Evolutionary conservation across 1,140 invertebrate genomes (phyloP).

Genomic region (Lordiphosa collinella): DNA sequence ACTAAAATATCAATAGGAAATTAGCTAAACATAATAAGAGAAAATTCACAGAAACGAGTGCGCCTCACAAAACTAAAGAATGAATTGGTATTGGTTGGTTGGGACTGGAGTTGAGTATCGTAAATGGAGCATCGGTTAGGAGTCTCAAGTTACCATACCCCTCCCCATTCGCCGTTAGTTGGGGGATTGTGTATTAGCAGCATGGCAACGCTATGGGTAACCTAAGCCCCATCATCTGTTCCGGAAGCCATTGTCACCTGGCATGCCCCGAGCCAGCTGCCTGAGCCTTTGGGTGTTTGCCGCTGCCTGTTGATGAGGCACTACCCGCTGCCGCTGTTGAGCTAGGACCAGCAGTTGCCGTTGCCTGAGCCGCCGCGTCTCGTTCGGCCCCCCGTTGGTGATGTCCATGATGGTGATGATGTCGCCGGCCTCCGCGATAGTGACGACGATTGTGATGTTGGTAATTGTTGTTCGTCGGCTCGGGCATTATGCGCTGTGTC

Average conservation of each 20-base stretch:
- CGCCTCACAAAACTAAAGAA: conserved; percentile 37
- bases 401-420: conserved; percentile 65
- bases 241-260: conserved; percentile 75
- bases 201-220: conserved; percentile 52
- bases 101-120: not conserved
- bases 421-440: conserved; percentile 62
- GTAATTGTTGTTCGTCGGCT: conserved; percentile 77
- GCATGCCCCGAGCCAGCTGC: conserved; percentile 54
- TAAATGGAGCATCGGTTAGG: too few relatives aligned
- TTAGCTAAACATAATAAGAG: conserved; percentile 55
- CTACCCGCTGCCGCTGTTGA: conserved; percentile 5
- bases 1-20: conserved; percentile 59
- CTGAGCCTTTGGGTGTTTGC: conserved; percentile 70
- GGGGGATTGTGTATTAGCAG: conserved; percentile 58
- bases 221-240: conserved; percentile 23
- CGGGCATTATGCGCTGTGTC: conserved; percentile 49
- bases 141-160: too few relatives aligned
- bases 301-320: conserved; percentile 22
- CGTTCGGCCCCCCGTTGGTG: conserved; percentile 51
- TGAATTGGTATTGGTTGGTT: conserved; percentile 2
- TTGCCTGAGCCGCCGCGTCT: conserved; percentile 25
- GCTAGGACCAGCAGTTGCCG: conserved; percentile 2
- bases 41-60: conserved; percentile 52
- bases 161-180: too few relatives aligned
- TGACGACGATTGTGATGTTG: conserved; percentile 70